Base-by-base conservation (phyloP, 2,797 vertebrate species). In the Diplodus sargus region DNA sequence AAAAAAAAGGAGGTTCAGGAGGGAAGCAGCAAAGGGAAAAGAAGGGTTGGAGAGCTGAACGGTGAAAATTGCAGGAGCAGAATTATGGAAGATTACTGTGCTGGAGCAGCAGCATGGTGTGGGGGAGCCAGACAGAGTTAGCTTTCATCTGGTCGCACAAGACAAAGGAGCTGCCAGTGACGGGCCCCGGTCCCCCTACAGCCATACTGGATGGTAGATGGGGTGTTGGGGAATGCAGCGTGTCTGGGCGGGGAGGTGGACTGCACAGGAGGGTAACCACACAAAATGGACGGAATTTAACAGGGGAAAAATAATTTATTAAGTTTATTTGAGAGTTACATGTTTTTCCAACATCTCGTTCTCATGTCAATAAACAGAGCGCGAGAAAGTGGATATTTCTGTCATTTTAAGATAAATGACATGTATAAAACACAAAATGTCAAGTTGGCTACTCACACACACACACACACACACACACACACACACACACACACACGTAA, bases 61-160 rank as follows among this genome's bases (percentile, higher is more conserved):
- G 85, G 86, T 83, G 82, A 88, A 90, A 89, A 90, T 88, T 90
- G 88, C 87, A 83, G 86, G 63, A 81, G 87, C 45, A 56, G 88
- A 88, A 93, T 94, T 93, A 93, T 86, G 83, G 85, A 86, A 90
- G 89, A 92, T 93, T 93, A 93, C 82, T 7, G 72, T 75, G 89
- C 86, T 85, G 86, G 67, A 91, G 82, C 86, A 76, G 81, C 61
- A 89, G 85, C 89, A 90, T 82, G 87, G 89, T 90, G 91, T 85
- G 87, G 87, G 82, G 61, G 82, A 77, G 85, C 74, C 78, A 75
- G 76, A 76, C 53, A 81, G 81, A 77, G 76, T 83, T 79, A 48
- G 78, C 88, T 92, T 92, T 90, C 88, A 90, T 92, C 91, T 85
- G 85, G 74, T 77, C 79, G n/a, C 71, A 79, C 70, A 87, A 86